Percentiles rank a stretch among this genome's conserved stretches.
Conservation (phyloP, 1,140 invertebrate species). For the Leptinotarsa undecemlineata region DNA sequence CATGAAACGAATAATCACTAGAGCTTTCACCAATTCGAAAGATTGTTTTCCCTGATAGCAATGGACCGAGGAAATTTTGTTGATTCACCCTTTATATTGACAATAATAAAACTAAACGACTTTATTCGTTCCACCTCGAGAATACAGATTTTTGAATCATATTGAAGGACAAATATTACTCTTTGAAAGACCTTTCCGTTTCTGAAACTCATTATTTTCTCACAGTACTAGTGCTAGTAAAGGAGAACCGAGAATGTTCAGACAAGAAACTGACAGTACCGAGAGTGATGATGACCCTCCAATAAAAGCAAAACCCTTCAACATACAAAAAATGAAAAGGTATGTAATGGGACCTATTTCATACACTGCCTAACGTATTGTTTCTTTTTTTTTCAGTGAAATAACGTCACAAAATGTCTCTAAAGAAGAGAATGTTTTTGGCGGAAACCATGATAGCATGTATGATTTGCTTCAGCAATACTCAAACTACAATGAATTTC, state of each 20-base stretch:
- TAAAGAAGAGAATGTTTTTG: background rate
- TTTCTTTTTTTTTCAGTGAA: background rate
- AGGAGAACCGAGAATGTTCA: slow-evolving; percentile 15
- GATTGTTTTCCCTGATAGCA: no score
- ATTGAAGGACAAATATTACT: no score
- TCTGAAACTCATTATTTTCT: no score
- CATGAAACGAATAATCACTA: no score
- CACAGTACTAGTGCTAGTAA: background rate
- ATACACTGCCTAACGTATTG: no score
- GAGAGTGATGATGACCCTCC: slow-evolving; percentile 14
- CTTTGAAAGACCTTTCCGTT: no score
- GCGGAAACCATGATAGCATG: background rate
- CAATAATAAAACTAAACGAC: no score
- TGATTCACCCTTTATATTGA: no score
- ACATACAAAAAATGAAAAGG: background rate
- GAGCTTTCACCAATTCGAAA: no score
- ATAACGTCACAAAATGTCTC: background rate
- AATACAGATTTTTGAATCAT: no score
- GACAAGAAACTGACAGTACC: slow-evolving; percentile 13
- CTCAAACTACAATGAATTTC: slow-evolving; percentile 4
- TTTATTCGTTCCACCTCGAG: no score
- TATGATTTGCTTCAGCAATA: slow-evolving; percentile 1
- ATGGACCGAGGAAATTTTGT: no score
- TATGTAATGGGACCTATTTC: background rate
- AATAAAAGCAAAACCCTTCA: background rate